Percentiles rank a stretch among this genome's conserved stretches.
Evolutionary conservation across 2,797 vertebrate species (phyloP).

Genomic region (Steatocranus sp.): DNA sequence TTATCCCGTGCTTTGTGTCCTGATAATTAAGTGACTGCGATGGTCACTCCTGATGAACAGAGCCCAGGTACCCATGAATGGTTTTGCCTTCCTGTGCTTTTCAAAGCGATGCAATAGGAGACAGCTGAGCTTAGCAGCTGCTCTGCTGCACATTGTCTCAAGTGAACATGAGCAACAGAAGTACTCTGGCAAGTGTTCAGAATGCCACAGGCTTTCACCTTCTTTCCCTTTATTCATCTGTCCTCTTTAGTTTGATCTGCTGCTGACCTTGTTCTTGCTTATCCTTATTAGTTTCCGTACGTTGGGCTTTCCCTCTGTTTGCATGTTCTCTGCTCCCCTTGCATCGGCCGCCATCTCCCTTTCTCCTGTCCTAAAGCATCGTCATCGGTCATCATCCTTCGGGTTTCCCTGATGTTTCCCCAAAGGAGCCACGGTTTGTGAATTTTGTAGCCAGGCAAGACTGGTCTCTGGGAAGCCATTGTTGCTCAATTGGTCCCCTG

Average conservation of each 20-base stretch:
- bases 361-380: not conserved
- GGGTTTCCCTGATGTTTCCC: not conserved
- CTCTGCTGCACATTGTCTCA: slow-evolving; percentile 25
- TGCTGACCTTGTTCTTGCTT: not conserved
- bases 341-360: not conserved
- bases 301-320: not conserved
- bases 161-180: slow-evolving; percentile 18
- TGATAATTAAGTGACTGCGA: not conserved
- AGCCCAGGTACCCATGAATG: not conserved
- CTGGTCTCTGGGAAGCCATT: not conserved
- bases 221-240: not conserved
- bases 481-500: slow-evolving; percentile 7
- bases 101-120: not conserved
- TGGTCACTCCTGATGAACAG: not conserved
- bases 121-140: slow-evolving; percentile 10
- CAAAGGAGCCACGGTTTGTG: not conserved
- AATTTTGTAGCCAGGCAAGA: not conserved
- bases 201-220: slow-evolving; percentile 1
- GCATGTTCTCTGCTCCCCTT: not conserved
- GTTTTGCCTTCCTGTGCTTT: not conserved
- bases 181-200: slow-evolving; percentile 9
- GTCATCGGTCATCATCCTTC: slow-evolving; percentile 14
- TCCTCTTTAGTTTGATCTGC: not conserved
- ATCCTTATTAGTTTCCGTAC: not conserved
- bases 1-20: not conserved